A percentile compares a stretch with the other conserved stretches of the same genome.
Conservation (phyloP, 2,797 vertebrate genomes). For the Sebastes goodei region DNA sequence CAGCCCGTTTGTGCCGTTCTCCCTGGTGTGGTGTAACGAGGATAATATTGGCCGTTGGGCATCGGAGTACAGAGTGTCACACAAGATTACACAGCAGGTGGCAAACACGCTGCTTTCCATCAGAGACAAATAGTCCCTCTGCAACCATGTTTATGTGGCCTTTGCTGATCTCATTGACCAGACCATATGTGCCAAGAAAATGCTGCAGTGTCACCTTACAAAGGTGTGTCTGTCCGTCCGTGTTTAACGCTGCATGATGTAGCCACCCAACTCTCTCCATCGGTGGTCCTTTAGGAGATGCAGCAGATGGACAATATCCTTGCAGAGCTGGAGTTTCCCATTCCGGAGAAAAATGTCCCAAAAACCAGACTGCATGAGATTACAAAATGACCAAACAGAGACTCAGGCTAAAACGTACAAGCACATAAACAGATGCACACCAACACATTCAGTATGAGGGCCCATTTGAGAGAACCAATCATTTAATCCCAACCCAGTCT, state of each 20-base stretch:
- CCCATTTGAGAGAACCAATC: not conserved
- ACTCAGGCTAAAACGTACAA: slow-evolving; percentile 69
- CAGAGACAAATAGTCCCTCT: slow-evolving; percentile 76
- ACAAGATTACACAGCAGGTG: slow-evolving; percentile 68
- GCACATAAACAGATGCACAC: not conserved
- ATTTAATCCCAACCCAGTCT: not conserved
- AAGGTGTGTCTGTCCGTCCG: slow-evolving; percentile 44
- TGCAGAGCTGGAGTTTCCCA: slow-evolving; percentile 71
- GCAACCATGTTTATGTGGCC: slow-evolving; percentile 71
- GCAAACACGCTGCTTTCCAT: slow-evolving; percentile 60
- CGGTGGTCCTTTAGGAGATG: slow-evolving; percentile 70
- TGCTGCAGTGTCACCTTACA: slow-evolving; percentile 71
- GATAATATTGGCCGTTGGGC: slow-evolving; percentile 77
- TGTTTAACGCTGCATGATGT: slow-evolving; percentile 6
- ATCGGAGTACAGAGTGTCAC: slow-evolving; percentile 66
- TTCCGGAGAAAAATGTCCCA: slow-evolving; percentile 74
- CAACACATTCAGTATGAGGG: not conserved
- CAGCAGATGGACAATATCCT: slow-evolving; percentile 81
- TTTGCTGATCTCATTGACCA: slow-evolving; percentile 62
- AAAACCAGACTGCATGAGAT: slow-evolving; percentile 70
- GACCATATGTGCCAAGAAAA: slow-evolving; percentile 70
- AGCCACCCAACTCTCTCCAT: slow-evolving; percentile 18
- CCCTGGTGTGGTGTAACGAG: slow-evolving; percentile 63
- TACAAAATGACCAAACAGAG: slow-evolving; percentile 64
- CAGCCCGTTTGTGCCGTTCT: slow-evolving; percentile 33